These are phyloP conservation scores for Margarornis squamiger DNA, from an alignment of 2,797 vertebrate species.

Conservation along the genomic window DNA sequence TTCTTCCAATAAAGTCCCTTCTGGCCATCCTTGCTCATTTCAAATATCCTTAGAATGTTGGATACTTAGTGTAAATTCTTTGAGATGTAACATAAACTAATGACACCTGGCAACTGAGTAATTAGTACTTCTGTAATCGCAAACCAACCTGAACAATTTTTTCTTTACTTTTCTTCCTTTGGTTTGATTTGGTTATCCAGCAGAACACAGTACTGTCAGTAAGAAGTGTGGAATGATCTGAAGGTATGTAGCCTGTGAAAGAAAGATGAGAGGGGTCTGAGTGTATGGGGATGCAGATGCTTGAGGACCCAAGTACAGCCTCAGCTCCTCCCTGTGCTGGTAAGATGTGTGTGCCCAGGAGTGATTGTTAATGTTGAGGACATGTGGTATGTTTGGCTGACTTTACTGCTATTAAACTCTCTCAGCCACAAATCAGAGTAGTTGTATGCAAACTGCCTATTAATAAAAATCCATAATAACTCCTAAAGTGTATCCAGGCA, in stretches of 20 bases:
- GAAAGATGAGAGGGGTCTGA: background rate
- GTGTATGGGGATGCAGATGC: accelerated
- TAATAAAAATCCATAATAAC: background rate
- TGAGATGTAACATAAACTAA: background rate
- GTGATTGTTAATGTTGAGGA: background rate
- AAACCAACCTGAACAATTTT: background rate
- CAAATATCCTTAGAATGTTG: background rate
- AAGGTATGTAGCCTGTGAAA: background rate
- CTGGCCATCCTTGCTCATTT: background rate
- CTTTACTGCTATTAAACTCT: background rate
- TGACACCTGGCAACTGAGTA: background rate
- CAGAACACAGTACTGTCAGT: background rate
- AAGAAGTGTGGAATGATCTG: background rate
- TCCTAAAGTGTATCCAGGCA: background rate
- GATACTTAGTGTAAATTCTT: background rate
- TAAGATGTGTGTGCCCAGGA: background rate
- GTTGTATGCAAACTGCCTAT: background rate
- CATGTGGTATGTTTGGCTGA: background rate
- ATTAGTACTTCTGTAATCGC: background rate
- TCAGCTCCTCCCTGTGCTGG: background rate
- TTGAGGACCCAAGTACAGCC: background rate
- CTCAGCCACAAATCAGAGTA: background rate
- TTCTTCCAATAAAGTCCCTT: background rate
- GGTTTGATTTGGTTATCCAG: background rate
- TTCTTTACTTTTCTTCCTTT: background rate